Evolutionary conservation across 2,113 vertebrate genomes (phyloP).

Genomic region (Hemiprocne comata): DNA sequence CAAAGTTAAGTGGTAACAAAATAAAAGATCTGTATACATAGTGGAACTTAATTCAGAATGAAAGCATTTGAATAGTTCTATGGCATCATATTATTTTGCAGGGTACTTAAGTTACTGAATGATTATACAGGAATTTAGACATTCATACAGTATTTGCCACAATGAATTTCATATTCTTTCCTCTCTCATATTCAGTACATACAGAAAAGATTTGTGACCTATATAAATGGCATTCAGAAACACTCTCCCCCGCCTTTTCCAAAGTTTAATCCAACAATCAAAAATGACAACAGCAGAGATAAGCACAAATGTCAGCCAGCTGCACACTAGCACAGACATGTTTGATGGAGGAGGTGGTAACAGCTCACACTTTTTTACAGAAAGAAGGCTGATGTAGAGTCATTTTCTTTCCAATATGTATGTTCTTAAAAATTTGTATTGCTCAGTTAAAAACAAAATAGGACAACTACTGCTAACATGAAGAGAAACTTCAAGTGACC

Average conservation of each 20-base stretch:
- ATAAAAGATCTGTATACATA: not conserved
- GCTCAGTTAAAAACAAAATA: not conserved
- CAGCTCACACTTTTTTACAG: not conserved
- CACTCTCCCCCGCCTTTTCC: not conserved
- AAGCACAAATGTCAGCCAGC: conserved; percentile 56
- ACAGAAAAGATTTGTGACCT: not conserved
- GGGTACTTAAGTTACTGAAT: not conserved
- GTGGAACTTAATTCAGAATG: not conserved
- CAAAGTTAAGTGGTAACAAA: not conserved
- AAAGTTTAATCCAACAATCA: conserved; percentile 59
- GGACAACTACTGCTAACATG: conserved; percentile 17
- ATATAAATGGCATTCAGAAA: not conserved
- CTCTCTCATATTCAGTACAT: not conserved
- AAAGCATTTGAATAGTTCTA: not conserved
- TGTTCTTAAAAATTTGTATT: not conserved
- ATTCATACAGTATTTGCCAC: not conserved
- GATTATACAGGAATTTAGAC: not conserved
- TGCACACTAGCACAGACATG: conserved; percentile 12
- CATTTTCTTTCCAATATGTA: not conserved
- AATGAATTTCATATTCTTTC: not conserved
- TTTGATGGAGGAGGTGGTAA: conserved; percentile 33
- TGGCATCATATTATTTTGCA: not conserved
- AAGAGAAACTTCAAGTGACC: conserved; percentile 15
- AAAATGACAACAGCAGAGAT: conserved; percentile 34
- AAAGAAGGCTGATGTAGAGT: not conserved